Conservation (phyloP, 2,888 invertebrate species). For the Margaritifera margaritifera region DNA sequence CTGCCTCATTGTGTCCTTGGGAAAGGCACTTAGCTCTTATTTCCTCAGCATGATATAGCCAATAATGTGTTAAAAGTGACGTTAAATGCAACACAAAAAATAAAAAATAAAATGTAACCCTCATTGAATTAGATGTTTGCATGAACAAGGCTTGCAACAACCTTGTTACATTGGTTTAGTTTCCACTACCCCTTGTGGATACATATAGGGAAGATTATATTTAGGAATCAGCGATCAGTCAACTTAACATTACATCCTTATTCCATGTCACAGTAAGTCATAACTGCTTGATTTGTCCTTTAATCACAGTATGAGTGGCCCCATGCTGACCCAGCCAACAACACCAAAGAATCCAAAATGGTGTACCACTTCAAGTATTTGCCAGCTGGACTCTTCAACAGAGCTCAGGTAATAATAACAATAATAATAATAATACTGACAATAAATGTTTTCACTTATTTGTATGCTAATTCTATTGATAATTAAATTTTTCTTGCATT, state of each 20-base stretch:
- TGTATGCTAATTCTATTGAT: neutral
- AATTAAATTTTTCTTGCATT: too few relatives aligned
- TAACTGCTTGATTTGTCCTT: neutral
- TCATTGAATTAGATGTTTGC: too few relatives aligned
- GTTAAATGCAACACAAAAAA: too few relatives aligned
- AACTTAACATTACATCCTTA: neutral
- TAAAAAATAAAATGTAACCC: too few relatives aligned
- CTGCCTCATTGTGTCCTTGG: too few relatives aligned
- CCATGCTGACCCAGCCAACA: constrained; percentile 42
- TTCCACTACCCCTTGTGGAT: neutral
- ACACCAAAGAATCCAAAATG: constrained; percentile 62
- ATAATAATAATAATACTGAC: too few relatives aligned
- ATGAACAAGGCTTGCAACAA: too few relatives aligned
- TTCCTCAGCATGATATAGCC: too few relatives aligned
- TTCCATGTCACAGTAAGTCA: neutral
- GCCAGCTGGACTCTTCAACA: constrained; percentile 72
- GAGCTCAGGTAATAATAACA: constrained; percentile 66
- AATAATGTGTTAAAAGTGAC: too few relatives aligned
- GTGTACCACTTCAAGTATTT: constrained; percentile 70
- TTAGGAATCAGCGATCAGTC: neutral
- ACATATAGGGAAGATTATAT: neutral
- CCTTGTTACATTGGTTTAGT: too few relatives aligned
- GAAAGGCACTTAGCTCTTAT: too few relatives aligned
- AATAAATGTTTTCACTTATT: too few relatives aligned
- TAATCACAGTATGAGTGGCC: constrained; percentile 62